These are phyloP conservation scores for Gorsachius magnificus DNA, from an alignment of 2,797 vertebrate genomes.

Conservation along the genomic window DNA sequence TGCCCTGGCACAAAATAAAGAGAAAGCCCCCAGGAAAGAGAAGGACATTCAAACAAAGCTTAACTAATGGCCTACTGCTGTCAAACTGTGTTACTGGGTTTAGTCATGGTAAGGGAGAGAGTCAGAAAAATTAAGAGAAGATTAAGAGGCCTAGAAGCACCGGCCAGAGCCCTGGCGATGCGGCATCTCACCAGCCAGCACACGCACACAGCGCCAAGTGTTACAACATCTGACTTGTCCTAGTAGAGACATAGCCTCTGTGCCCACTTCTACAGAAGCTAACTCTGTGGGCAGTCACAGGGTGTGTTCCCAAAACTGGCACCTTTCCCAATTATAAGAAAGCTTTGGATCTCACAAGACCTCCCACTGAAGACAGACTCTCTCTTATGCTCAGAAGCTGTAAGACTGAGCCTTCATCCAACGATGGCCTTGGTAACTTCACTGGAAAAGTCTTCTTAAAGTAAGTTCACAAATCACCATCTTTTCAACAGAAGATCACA, in stretches of 20 bases:
- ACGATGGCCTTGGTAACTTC: not conserved
- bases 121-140: not conserved
- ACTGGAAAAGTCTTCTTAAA: not conserved
- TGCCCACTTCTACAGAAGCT: not conserved
- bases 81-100: not conserved
- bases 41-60: not conserved
- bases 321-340: not conserved
- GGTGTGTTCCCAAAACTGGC: not conserved
- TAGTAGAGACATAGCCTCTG: too few species aligned
- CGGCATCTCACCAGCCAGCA: accelerated
- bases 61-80: not conserved
- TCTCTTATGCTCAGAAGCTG: not conserved
- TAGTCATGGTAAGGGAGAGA: not conserved
- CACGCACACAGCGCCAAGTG: not conserved
- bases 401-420: not conserved
- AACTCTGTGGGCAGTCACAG: not conserved
- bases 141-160: not conserved
- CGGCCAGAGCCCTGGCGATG: accelerated
- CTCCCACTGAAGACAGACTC: not conserved
- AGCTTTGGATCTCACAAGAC: not conserved
- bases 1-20: not conserved
- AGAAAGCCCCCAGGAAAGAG: not conserved
- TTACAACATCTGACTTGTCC: not conserved
- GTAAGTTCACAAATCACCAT: not conserved
- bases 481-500: not conserved